Evolutionary conservation across 1,140 invertebrate species (phyloP), one percentile per base, ranked within the genome.

Genomic region (Cyclina sinensis): DNA sequence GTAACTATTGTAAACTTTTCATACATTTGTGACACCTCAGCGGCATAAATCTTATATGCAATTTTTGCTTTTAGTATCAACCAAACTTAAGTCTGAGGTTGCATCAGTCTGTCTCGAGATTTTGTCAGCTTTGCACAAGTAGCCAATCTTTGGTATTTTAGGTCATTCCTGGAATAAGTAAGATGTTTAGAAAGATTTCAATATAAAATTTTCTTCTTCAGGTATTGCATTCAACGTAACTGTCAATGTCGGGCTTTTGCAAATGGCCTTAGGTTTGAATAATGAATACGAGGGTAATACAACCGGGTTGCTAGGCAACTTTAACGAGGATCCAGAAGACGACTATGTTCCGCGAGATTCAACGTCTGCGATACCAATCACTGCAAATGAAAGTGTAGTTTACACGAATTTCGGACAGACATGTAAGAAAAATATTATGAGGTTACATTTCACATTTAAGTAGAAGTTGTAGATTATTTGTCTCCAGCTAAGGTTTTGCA

Each of bases 261-360:
- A 54, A 7, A 84, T 92, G 59, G 54, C 43, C 24, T 39, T 70
- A 4, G 35, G 62, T 9, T n/a, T 88, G 27, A 37, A 68, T 5
- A 24, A 39, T 0, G 46, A 24, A 39, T 86, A 81, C 46, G 48
- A 74, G 32, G 79, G 62, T 14, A 82, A 90, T 30, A 91, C 89
- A 54, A 12, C 30, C 24, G 92, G 92, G 16, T 62, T 93, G n/a
- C 65, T 93, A 12, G 92, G 92, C 27, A 91, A 89, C 59, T 90
- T 90, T 46, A 88, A 93, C 90, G 88, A 79, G 0, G 39, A 90
- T 35, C 46, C 43, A 24, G 70, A 16, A 11, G 87, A 93, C 89
- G 92, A 93, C 74, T 90, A 90, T 35, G 68, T 57, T 30, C 35
- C 83, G 0, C 84, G 98, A 0, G 96, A 86, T 5, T 76, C 92